Conservation (phyloP, 2,888 invertebrate species). For the Amphipoea lucens region DNA sequence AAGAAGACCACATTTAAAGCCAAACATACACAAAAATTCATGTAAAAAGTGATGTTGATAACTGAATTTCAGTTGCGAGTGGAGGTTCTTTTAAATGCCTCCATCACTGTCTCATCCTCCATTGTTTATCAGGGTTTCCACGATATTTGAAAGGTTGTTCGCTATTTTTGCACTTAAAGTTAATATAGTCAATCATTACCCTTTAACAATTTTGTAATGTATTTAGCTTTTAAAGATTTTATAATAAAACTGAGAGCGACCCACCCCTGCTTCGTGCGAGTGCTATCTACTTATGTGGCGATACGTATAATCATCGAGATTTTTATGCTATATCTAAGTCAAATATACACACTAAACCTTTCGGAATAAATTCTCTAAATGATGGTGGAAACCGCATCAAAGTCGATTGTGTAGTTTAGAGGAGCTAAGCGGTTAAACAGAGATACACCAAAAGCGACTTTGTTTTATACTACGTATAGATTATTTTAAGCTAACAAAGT, state of each 20-base stretch:
- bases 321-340: background rate
- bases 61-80: background rate
- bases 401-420: background rate
- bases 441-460: background rate
- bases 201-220: background rate
- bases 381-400: background rate
- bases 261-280: background rate
- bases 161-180: background rate
- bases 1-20: too few relatives aligned
- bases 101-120: too few relatives aligned
- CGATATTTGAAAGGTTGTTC: background rate
- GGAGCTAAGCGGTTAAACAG: background rate
- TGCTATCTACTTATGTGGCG: background rate
- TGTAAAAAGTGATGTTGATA: slow-evolving; percentile 1
- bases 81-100: background rate
- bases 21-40: background rate
- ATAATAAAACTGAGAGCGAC: background rate
- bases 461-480: background rate
- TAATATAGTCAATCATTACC: background rate
- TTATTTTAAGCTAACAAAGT: too few relatives aligned
- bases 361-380: background rate
- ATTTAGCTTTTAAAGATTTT: background rate
- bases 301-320: background rate
- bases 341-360: too few relatives aligned
- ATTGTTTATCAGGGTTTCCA: too few relatives aligned